Conservation (phyloP, 2,797 vertebrate species). For the Oreochromis grahami region DNA sequence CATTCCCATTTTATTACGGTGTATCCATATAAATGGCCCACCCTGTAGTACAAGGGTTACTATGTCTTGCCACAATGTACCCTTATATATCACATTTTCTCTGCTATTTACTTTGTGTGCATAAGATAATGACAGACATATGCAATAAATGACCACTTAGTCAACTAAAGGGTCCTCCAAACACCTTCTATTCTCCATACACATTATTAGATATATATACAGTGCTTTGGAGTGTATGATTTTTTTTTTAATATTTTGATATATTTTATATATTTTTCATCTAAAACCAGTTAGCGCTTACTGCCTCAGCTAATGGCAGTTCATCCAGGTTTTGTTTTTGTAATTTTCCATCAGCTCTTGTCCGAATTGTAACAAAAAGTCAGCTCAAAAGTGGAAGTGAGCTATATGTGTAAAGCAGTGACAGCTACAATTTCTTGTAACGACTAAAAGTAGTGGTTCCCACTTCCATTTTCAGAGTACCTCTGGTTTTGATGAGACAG, state of each 20-base stretch:
- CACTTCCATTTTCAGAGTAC: conserved; percentile 29
- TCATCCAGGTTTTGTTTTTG: not conserved
- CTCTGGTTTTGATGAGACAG: not conserved
- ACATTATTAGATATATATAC: not conserved
- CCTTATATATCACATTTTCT: not conserved
- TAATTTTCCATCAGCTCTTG: not conserved
- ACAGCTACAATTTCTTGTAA: conserved; percentile 1
- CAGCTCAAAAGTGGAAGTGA: conserved; percentile 19
- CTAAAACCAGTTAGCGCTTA: not conserved
- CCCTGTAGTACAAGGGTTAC: not conserved
- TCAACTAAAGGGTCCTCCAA: not conserved
- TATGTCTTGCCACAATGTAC: not conserved
- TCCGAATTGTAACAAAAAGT: not conserved
- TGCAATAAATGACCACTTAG: not conserved
- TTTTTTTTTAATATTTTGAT: not conserved
- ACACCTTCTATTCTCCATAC: not conserved
- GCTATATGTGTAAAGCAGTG: not conserved
- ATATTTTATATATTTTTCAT: not conserved
- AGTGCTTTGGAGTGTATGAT: not conserved
- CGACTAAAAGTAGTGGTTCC: not conserved
- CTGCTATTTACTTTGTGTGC: not conserved
- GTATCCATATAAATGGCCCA: too few relatives aligned
- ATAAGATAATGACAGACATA: not conserved
- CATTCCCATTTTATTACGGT: too few relatives aligned
- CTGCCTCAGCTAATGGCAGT: not conserved